Evolutionary conservation across 2,888 invertebrate genomes (phyloP).

Genomic region (Magallana nippona): DNA sequence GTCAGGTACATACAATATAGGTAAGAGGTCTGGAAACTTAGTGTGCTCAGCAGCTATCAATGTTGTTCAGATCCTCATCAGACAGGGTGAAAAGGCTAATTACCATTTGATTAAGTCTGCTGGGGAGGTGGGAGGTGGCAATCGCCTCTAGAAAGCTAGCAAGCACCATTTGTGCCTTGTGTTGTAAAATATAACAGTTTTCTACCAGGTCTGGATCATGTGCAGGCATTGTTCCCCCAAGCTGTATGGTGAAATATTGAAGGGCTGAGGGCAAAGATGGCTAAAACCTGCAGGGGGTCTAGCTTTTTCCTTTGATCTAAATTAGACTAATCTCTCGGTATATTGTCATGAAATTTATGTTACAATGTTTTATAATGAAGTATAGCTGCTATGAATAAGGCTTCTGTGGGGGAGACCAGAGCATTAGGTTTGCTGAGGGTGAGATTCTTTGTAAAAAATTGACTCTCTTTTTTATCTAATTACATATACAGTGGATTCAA

Average conservation of each 20-base stretch:
- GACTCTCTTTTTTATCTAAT: background rate
- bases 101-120: constrained; percentile 16
- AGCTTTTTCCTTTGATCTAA: background rate
- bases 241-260: background rate
- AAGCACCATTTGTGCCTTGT: background rate
- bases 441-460: background rate
- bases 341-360: background rate
- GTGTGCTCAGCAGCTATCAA: background rate
- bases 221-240: background rate
- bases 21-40: background rate
- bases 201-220: no score
- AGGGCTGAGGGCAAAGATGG: background rate
- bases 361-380: no score
- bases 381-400: no score
- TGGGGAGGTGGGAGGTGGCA: background rate
- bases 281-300: background rate
- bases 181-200: background rate
- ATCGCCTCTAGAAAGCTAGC: background rate
- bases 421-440: background rate
- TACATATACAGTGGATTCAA: background rate
- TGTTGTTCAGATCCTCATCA: background rate
- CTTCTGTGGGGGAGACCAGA: no score
- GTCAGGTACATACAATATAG: background rate
- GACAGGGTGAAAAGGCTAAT: constrained; percentile 10
- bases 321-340: background rate